These are phyloP conservation scores for Euwallacea similis DNA, from an alignment of 1,140 invertebrate genomes.

Conservation along the genomic window DNA sequence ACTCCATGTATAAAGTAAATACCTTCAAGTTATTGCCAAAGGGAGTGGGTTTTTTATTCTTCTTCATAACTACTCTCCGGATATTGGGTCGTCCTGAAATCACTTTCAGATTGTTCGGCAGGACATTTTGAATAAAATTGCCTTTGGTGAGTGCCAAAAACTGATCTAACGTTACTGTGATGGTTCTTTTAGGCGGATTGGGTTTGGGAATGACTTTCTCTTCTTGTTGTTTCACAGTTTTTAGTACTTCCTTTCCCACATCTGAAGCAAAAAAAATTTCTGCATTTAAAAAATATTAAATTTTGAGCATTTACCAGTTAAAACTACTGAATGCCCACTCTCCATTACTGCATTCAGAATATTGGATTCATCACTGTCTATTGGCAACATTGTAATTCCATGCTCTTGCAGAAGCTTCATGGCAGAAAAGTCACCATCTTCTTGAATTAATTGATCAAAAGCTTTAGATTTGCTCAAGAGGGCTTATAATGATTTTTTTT, in stretches of 20 bases:
- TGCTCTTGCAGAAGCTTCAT: conserved; percentile 72
- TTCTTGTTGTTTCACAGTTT: conserved; percentile 58
- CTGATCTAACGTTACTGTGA: conserved; percentile 51
- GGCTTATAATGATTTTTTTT: background rate
- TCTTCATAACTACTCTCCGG: conserved; percentile 55
- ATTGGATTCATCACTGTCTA: conserved; percentile 69
- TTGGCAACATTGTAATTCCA: conserved; percentile 78
- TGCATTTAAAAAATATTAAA: conserved; percentile 18
- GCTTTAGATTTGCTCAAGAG: background rate
- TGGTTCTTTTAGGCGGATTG: conserved; percentile 46
- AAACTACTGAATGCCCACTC: conserved; percentile 75
- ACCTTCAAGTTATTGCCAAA: conserved; percentile 42
- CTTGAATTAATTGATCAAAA: conserved; percentile 39
- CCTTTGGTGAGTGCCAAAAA: conserved; percentile 48
- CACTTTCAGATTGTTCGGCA: conserved; percentile 39
- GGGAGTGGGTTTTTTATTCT: conserved; percentile 49
- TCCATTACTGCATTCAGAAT: conserved; percentile 77
- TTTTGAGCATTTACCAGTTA: conserved; percentile 63
- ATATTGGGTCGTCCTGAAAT: conserved; percentile 40
- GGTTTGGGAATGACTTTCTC: conserved; percentile 41
- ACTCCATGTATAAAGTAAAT: background rate
- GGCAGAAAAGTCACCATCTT: conserved; percentile 41
- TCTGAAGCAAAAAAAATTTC: conserved; percentile 52
- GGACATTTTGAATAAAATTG: conserved; percentile 27
- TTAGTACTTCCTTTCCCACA: conserved; percentile 75